These are phyloP conservation scores for Astyanax mexicanus DNA, from an alignment of 2,797 vertebrate species.

Conservation along the genomic window DNA sequence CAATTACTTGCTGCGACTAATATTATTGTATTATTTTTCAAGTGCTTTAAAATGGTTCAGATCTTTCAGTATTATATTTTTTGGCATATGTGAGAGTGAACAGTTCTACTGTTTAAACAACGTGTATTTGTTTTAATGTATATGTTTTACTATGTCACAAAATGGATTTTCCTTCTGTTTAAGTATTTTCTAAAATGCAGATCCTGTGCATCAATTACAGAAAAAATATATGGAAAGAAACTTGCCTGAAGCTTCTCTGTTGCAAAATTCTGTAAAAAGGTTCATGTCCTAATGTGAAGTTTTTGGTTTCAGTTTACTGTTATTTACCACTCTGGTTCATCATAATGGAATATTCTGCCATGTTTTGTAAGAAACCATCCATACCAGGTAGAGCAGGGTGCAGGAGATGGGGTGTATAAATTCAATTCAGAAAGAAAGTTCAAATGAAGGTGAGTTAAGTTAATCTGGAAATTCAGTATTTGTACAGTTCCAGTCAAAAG, in stretches of 20 bases:
- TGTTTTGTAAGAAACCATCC: background rate
- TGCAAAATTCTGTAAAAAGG: background rate
- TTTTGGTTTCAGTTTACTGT: background rate
- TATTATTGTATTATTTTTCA: slow-evolving; percentile 49
- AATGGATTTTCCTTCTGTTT: slow-evolving; percentile 23
- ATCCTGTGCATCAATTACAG: background rate
- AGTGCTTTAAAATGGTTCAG: slow-evolving; percentile 45
- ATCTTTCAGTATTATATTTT: slow-evolving; percentile 38
- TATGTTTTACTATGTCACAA: slow-evolving; percentile 31
- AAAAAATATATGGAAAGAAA: background rate
- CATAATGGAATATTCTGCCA: background rate
- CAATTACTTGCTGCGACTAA: slow-evolving; percentile 18
- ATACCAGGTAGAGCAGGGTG: background rate
- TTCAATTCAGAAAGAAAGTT: background rate
- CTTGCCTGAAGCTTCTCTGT: background rate
- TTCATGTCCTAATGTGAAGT: background rate
- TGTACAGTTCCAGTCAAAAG: too few species aligned
- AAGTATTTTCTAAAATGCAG: slow-evolving; percentile 16
- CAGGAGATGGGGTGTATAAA: background rate
- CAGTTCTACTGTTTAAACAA: background rate
- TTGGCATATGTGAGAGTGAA: slow-evolving; percentile 13
- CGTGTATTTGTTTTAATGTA: slow-evolving; percentile 20
- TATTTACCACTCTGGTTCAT: background rate
- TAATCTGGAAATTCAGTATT: background rate
- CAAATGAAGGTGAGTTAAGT: background rate